Evolutionary conservation across 2,797 vertebrate species (phyloP), one percentile per base, ranked within the genome.

Genomic region (Glossophaga mutica): DNA sequence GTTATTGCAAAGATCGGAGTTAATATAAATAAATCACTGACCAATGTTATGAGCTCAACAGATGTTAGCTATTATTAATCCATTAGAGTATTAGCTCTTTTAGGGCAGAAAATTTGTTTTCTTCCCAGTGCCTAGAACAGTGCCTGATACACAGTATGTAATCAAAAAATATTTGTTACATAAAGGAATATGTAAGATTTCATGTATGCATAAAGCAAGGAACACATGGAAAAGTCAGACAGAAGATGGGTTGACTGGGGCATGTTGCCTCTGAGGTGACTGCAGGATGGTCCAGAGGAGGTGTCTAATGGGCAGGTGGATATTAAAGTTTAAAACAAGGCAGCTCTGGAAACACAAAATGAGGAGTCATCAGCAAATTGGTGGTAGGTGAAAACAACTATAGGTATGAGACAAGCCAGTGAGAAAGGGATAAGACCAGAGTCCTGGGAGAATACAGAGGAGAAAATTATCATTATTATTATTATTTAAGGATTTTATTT

Each of bases 281-380:
- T 52, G 29, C 37, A 81, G 7, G 77, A 77, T 37, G 59, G 16
- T 68, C 34, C 48, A 89, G 32, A 70, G 46, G 37, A 70, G 34
- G 77, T 87, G 77, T 85, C 57, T 29, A 48, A 87, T 3, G 57
- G 32, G 46, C n/a, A 83, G 65, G 2, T 90, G 12, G 9, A 50
- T 95, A 71, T 22, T 3, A 82, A 94, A 85, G 34, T 73, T 65
- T 90, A 91, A 95, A 95, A 71, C 22, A 55, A 37, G 29, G 71
- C 14, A 8, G 37, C 29, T 81, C 65, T 68, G 42, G 39, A 95
- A 77, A 55, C 32, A 95, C 55, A 94, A 59, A 85, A 71, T 29
- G 59, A 21, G 57, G n/a, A 87, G 37, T 76, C 65, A 78, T 2
- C 9, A n/a, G 37, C 32, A 74, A 87, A 55, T 2, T 71, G 15